Base-by-base conservation (phyloP, 2,888 invertebrate genomes). In the Neria commutata region DNA sequence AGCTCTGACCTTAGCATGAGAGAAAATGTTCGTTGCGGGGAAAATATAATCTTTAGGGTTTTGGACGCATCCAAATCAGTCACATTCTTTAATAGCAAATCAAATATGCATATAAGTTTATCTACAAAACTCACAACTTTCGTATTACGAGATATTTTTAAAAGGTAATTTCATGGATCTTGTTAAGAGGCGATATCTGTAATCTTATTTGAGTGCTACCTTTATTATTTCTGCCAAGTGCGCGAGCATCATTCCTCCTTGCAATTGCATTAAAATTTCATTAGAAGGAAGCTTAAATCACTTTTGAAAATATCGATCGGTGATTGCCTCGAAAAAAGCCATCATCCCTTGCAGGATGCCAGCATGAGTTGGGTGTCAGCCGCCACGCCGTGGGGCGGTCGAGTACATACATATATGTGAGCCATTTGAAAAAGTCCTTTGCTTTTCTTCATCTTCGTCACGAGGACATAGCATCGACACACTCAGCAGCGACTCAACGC, bases 401-500 rank as follows among this genome's bases (percentile, higher is more conserved):
- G n/a, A n/a, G n/a, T n/a, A n/a, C 37, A 10, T n/a, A 14, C 37
- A 37, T 14, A n/a, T 10, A 8, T 11, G 47, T 48, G 26, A 48
- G 48, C n/a, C 6, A 29, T 29, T 48, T 26, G 14, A 48, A 48
- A 29, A 48, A 26, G 48, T 17, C 48, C 48, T 48, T 48, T 26
- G 25, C 29, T 29, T 48, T 48, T 48, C 48, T 48, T 52, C 52
- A 42, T 52, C 52, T 42, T 42, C 42, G 25, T 42, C 42, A 51
- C 21, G n/a, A 23, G 14, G 21, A 8, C 3, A 11, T n/a, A n/a
- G n/a, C n/a, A n/a, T n/a, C 6, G n/a, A 5, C 10, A 37, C 37
- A 66, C 62, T 63, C 61, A 61, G 66, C 62, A 58, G 66, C 68
- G 68, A n/a, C n/a, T n/a, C n/a, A n/a, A n/a, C 68, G 64, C 67